Conservation (phyloP, 1,140 invertebrate species). For the Neodiprion fabricii region DNA sequence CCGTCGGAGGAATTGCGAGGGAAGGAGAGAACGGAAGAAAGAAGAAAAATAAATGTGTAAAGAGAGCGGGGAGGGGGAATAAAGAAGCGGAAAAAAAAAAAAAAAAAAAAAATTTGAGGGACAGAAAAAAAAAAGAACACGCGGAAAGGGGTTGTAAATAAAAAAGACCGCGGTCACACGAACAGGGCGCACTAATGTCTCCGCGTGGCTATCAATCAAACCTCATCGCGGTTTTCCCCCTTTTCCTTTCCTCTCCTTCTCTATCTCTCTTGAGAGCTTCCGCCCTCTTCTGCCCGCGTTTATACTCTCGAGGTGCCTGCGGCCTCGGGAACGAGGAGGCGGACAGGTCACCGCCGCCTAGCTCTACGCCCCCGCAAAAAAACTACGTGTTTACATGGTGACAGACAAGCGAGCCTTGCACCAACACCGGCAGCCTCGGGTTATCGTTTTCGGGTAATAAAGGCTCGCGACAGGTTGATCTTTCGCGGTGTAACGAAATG, state of each 20-base stretch:
- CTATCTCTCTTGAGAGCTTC: neutral
- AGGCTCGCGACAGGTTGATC: neutral
- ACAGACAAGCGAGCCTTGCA: neutral
- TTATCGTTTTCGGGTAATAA: neutral
- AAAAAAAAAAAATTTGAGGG: neutral
- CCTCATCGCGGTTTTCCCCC: neutral
- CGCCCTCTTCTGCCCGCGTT: too few relatives aligned
- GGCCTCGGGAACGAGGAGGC: neutral
- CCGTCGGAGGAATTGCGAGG: too few relatives aligned
- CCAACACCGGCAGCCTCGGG: neutral
- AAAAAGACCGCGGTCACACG: slow-evolving; percentile 15
- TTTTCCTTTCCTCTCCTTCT: neutral
- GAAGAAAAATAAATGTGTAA: neutral
- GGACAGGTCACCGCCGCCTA: neutral
- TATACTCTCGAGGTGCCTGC: too few relatives aligned
- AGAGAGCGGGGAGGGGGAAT: neutral
- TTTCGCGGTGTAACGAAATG: too few relatives aligned
- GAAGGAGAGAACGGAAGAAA: too few relatives aligned
- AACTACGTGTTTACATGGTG: slow-evolving; percentile 11
- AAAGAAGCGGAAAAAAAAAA: slow-evolving; percentile 6
- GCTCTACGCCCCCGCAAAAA: neutral
- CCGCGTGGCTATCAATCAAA: slow-evolving; percentile 17
- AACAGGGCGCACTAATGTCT: slow-evolving; percentile 17
- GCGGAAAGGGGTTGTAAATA: slow-evolving; percentile 15
- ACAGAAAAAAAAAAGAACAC: neutral